These are phyloP conservation scores for Hycleus phaleratus DNA, from an alignment of 1,140 invertebrate genomes.

Conservation along the genomic window DNA sequence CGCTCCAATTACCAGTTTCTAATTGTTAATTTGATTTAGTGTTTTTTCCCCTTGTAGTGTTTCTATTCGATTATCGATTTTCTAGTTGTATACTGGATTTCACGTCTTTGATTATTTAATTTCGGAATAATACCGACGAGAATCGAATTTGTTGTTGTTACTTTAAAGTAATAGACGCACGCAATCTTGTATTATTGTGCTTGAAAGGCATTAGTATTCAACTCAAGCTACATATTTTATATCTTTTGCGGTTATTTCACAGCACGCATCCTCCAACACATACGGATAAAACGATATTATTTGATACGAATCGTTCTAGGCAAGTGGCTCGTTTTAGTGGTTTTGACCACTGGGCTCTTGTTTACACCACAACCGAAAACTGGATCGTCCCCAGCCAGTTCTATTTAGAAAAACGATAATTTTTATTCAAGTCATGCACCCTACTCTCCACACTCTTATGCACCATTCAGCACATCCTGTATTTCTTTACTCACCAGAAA, in stretches of 20 bases:
- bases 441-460: conserved; percentile 12
- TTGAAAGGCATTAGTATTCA: conserved; percentile 28
- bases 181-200: background rate
- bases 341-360: conserved; percentile 28
- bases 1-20: no score
- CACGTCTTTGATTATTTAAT: no score
- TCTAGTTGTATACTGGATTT: no score
- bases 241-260: conserved; percentile 33
- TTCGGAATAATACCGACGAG: no score
- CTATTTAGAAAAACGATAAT: background rate
- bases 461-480: conserved; percentile 14
- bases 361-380: conserved; percentile 13
- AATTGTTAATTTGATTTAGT: no score
- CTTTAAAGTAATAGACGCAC: background rate
- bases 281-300: conserved; percentile 25
- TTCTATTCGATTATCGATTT: no score
- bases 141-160: no score
- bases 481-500: conserved; percentile 19
- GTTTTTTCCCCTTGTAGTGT: no score
- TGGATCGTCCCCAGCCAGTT: background rate
- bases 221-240: conserved; percentile 32
- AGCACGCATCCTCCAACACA: conserved; percentile 4
- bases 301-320: conserved; percentile 30
- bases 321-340: conserved; percentile 32
- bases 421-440: conserved; percentile 9